Conservation (phyloP, 2,797 vertebrate species). For the Esox masquinongy region DNA sequence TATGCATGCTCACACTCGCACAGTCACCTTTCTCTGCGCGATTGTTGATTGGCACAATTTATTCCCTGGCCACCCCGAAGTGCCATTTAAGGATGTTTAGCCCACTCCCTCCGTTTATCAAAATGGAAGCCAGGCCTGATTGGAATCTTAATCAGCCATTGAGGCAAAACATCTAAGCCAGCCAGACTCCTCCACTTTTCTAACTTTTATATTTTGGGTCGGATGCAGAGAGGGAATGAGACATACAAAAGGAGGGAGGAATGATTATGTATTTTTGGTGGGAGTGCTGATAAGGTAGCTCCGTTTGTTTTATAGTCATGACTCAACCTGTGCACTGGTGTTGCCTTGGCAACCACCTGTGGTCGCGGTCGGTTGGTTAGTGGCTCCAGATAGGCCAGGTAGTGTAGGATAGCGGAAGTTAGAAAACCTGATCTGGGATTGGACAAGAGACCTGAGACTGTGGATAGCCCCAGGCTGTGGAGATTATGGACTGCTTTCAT, state of each 20-base stretch:
- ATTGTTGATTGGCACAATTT: conserved; percentile 73
- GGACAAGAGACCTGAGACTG: conserved; percentile 44
- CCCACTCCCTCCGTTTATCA: conserved; percentile 71
- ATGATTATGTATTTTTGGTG: conserved; percentile 46
- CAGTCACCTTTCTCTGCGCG: conserved; percentile 57
- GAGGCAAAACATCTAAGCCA: conserved; percentile 32
- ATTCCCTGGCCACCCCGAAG: conserved; percentile 66
- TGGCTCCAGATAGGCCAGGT: background rate
- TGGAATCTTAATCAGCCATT: conserved; percentile 65
- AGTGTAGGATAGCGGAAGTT: background rate
- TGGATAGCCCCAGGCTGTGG: conserved; percentile 12
- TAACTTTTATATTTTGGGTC: conserved; percentile 12
- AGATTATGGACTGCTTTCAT: conserved; percentile 47
- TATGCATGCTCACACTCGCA: background rate
- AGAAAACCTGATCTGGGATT: conserved; percentile 12
- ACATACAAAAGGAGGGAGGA: background rate
- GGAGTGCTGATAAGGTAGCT: conserved; percentile 34
- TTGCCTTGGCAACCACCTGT: conserved; percentile 63
- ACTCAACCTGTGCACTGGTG: conserved; percentile 43
- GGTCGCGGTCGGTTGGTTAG: background rate
- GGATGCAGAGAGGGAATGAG: conserved; percentile 1
- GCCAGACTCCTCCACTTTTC: conserved; percentile 3
- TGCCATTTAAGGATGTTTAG: conserved; percentile 72
- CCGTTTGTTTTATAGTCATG: conserved; percentile 31
- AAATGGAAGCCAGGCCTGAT: conserved; percentile 65